Evolutionary conservation across 92 coral and sea anemone species (phyloP).

Genomic region (Zoanthus sansibaricus): DNA sequence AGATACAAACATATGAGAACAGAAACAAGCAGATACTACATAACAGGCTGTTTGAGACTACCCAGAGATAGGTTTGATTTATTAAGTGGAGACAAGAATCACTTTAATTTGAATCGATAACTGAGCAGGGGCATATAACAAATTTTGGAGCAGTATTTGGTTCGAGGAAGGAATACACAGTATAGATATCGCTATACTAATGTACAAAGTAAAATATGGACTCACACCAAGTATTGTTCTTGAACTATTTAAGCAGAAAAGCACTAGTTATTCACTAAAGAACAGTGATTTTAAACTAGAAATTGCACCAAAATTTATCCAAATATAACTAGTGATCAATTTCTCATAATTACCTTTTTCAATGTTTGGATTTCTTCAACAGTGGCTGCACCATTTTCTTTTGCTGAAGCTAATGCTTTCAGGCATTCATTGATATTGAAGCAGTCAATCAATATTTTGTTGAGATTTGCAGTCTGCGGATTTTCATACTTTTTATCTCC

Average conservation of each 20-base stretch:
- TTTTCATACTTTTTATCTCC: constrained; percentile 92
- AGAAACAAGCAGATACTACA: constrained; percentile 37
- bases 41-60: constrained; percentile 32
- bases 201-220: no score
- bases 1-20: constrained; percentile 23
- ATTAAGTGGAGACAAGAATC: constrained; percentile 39
- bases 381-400: neutral
- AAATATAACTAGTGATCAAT: neutral
- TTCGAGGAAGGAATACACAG: neutral
- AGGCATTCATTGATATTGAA: constrained; percentile 66
- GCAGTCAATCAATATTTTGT: constrained; percentile 81
- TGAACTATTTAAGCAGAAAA: no score
- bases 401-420: constrained; percentile 59
- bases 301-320: neutral
- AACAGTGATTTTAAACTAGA: no score
- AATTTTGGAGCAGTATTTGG: constrained; percentile 2
- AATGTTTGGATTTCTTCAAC: constrained; percentile 25
- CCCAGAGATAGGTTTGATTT: constrained; percentile 20
- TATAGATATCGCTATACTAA: neutral
- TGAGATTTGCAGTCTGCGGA: constrained; percentile 86
- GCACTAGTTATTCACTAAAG: no score
- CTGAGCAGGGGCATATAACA: constrained; percentile 40
- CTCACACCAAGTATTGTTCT: no score
- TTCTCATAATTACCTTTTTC: constrained; percentile 35
- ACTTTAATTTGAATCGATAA: constrained; percentile 36